Conservation (phyloP, 2,113 vertebrate species). For the Corydoras maculifer region DNA sequence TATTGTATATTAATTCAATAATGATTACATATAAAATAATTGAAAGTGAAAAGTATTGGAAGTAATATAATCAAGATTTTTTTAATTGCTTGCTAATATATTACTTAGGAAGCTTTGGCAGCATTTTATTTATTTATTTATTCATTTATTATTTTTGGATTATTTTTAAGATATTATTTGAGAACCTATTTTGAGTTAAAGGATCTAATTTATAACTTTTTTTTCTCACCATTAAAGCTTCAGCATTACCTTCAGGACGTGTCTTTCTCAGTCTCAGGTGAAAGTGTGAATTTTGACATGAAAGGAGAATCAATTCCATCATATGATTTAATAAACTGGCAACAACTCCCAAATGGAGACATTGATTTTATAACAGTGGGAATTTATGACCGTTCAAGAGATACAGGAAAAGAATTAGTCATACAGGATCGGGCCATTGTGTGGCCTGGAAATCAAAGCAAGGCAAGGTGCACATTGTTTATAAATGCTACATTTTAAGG, state of each 20-base stretch:
- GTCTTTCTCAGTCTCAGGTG: constrained; percentile 53
- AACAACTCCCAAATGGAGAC: constrained; percentile 51
- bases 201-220: too few relatives aligned
- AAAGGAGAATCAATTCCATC: constrained; percentile 65
- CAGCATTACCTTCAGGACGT: constrained; percentile 64
- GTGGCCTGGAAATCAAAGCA: constrained; percentile 60
- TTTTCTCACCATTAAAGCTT: constrained; percentile 46
- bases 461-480: constrained; percentile 58
- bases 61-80: too few relatives aligned
- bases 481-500: neutral
- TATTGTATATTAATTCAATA: too few relatives aligned
- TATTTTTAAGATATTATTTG: too few relatives aligned
- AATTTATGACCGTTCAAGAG: constrained; percentile 60
- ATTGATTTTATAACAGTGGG: constrained; percentile 62
- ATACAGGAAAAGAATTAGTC: constrained; percentile 56
- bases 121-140: too few relatives aligned
- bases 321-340: constrained; percentile 71
- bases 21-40: too few relatives aligned
- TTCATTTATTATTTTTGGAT: too few relatives aligned
- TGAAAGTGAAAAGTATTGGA: too few relatives aligned
- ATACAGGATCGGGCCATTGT: constrained; percentile 57
- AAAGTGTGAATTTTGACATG: constrained; percentile 64
- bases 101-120: too few relatives aligned
- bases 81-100: too few relatives aligned
- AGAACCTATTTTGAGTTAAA: too few relatives aligned